These are phyloP conservation scores for Bos javanicus DNA, from an alignment of 2,113 vertebrate species.

Conservation along the genomic window DNA sequence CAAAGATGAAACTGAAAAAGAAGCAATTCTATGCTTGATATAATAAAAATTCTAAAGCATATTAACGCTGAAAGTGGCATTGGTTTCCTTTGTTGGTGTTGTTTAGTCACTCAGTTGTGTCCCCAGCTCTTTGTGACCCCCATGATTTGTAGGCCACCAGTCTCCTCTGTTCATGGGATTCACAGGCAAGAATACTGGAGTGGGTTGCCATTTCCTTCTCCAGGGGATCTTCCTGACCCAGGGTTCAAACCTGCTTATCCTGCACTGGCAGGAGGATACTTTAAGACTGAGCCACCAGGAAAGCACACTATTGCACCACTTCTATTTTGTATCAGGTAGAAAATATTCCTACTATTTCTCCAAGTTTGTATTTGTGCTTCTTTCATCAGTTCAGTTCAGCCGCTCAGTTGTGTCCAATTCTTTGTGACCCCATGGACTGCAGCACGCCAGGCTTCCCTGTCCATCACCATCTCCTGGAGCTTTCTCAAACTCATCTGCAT, in stretches of 20 bases:
- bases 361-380: not conserved
- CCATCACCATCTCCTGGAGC: not conserved
- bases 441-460: not conserved
- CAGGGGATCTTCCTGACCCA: not conserved
- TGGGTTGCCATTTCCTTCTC: not conserved
- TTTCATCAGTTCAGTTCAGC: not conserved
- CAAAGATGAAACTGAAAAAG: not conserved
- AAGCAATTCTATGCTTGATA: not conserved
- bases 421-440: not conserved
- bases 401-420: not conserved
- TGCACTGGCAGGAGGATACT: not conserved
- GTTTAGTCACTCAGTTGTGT: not conserved
- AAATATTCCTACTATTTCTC: not conserved
- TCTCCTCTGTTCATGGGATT: not conserved
- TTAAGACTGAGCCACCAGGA: not conserved
- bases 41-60: not conserved
- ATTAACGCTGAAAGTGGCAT: not conserved
- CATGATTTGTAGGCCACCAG: not conserved
- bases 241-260: not conserved
- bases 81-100: not conserved
- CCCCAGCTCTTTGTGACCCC: not conserved
- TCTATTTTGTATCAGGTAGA: not conserved
- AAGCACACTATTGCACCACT: not conserved
- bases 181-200: not conserved
- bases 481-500: not conserved